Conservation (phyloP, 2,888 invertebrate genomes). For the Xylophagus ater region DNA sequence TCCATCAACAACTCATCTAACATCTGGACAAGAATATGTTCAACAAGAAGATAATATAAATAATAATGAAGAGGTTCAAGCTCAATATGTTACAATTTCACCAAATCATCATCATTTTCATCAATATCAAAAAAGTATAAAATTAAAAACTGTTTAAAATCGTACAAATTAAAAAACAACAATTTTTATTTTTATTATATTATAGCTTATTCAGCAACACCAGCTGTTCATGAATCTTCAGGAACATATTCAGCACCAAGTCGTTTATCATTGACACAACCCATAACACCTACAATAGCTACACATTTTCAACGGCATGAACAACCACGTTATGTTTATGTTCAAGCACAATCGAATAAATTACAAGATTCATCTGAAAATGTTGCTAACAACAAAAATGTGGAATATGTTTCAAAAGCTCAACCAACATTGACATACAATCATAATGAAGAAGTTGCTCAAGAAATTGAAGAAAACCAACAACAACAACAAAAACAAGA, state of each 20-base stretch:
- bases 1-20: constrained; percentile 3
- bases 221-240: constrained; percentile 16
- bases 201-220: constrained; percentile 4
- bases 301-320: constrained; percentile 8
- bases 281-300: constrained; percentile 3
- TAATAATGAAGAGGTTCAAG: constrained; percentile 3
- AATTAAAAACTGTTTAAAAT: not conserved
- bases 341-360: constrained; percentile 19
- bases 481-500: too few species aligned
- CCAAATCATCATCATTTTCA: constrained; percentile 1
- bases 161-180: constrained; percentile 1
- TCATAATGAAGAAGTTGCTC: too few species aligned
- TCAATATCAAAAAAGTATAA: constrained; percentile 7
- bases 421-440: too few species aligned
- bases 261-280: constrained; percentile 9
- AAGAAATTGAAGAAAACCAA: too few species aligned
- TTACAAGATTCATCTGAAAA: constrained; percentile 16
- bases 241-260: constrained; percentile 15
- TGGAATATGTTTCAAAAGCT: too few species aligned
- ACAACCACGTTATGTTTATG: constrained; percentile 19
- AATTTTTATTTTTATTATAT: not conserved
- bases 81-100: constrained; percentile 9
- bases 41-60: not conserved
- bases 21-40: too few species aligned
- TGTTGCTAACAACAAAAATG: too few species aligned